Evolutionary conservation across 2,113 vertebrate genomes (phyloP).

Genomic region (Scortum barcoo): DNA sequence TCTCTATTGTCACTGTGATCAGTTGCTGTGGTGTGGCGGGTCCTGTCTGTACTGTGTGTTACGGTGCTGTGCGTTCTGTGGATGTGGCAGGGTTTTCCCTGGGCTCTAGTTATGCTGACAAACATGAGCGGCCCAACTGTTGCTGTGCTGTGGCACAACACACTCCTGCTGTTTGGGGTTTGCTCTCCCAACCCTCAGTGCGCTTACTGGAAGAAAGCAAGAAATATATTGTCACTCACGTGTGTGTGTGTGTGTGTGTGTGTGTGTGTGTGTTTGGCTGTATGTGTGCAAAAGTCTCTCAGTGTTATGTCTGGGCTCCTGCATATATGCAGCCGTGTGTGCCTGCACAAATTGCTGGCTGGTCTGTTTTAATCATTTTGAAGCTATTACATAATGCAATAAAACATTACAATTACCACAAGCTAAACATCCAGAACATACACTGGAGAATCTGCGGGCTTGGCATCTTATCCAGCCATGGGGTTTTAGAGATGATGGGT

Average conservation of each 20-base stretch:
- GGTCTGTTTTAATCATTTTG: slow-evolving; percentile 75
- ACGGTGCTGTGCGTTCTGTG: slow-evolving; percentile 58
- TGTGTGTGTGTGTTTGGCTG: slow-evolving; percentile 21
- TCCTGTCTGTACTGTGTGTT: background rate
- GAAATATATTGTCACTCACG: slow-evolving; percentile 50
- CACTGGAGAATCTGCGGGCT: slow-evolving; percentile 65
- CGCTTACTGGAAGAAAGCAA: slow-evolving; percentile 56
- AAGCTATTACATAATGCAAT: slow-evolving; percentile 75
- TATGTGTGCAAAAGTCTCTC: background rate
- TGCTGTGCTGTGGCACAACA: slow-evolving; percentile 46
- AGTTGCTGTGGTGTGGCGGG: slow-evolving; percentile 15
- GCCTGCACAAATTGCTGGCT: slow-evolving; percentile 54
- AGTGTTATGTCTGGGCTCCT: slow-evolving; percentile 58
- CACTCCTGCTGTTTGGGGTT: slow-evolving; percentile 56
- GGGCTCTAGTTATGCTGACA: slow-evolving; percentile 58
- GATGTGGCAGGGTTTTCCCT: slow-evolving; percentile 80
- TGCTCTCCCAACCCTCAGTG: slow-evolving; percentile 44
- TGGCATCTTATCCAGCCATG: slow-evolving; percentile 54
- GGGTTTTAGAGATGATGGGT: slow-evolving; percentile 72
- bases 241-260: slow-evolving; percentile 39
- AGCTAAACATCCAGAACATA: slow-evolving; percentile 71
- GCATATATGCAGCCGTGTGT: slow-evolving; percentile 47
- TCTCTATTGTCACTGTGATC: slow-evolving; percentile 29
- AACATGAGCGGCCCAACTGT: slow-evolving; percentile 57
- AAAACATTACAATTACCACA: slow-evolving; percentile 75